Evolutionary conservation across 2,113 vertebrate genomes (phyloP), one percentile per base, ranked within the genome.

Genomic region (Tupaia tana): DNA sequence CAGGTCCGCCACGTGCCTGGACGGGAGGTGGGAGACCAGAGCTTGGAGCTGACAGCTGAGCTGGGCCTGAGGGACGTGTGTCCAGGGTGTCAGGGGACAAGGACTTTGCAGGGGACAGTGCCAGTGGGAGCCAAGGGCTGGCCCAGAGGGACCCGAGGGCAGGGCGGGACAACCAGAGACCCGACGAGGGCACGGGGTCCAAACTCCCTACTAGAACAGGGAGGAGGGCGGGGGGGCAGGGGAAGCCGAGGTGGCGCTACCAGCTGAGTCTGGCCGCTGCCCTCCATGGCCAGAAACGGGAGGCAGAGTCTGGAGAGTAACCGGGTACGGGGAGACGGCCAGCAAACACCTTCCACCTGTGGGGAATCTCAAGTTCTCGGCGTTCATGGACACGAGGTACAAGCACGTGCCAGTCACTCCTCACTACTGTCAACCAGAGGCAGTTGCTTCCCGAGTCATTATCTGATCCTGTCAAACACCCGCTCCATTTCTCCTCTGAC

Each of bases 21-120:
- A 19, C 14, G 20, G 56, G 43, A 20, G 2, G 0, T 22, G 2
- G 3, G 34, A 29, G 13, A 2, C 5, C 5, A 34, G 54, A 2
- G 1, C 25, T 43, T n/a, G 15, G 59, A 63, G 71, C 69, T 66
- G 67, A 64, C 54, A 13, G 20, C 22, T 13, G n/a, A 85, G 29
- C 27, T 7, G 27, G n/a, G 4, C 16, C 25, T 19, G 20, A 69
- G 81, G 64, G 20, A 12, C 34, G 14, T 74, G 29, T 19, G 29
- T 5, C 85, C 63, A 58, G 3, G 0, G 79, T 14, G 83, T 93
- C 78, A 29, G 52, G 80, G 80, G 86, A 94, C 43, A 24, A 22
- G 9, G 6, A 22, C 9, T 2, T 43, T 24, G 29, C 43, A 71
- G 66, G 66, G 16, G 7, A 71, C 61, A 22, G 15, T 43, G 56